phyloP scores from a whole-genome alignment of 2,888 invertebrate genomes.

The Liodrosophila aerea region DNA sequence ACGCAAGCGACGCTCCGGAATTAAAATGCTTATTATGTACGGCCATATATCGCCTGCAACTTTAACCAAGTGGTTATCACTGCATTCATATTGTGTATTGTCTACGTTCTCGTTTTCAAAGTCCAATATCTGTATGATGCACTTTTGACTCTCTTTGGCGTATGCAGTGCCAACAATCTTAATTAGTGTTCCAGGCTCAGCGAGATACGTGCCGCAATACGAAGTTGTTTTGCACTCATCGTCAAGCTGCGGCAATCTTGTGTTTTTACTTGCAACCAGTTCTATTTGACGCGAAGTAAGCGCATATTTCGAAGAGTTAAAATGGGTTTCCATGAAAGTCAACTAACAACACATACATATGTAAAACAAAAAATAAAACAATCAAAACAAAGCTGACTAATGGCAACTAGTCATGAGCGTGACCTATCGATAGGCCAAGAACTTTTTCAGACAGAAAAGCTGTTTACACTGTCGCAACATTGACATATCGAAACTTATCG shows the following conservation, averaged over 20 bases:
- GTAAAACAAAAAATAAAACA: slow-evolving; percentile 24
- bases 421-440: no score
- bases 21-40: slow-evolving; percentile 83
- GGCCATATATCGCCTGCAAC: slow-evolving; percentile 82
- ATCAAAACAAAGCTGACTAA: slow-evolving; percentile 42
- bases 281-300: slow-evolving; percentile 47
- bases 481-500: no score
- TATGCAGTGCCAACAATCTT: slow-evolving; percentile 56
- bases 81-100: slow-evolving; percentile 57
- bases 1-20: slow-evolving; percentile 83
- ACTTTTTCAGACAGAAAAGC: no score
- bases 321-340: slow-evolving; percentile 44
- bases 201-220: slow-evolving; percentile 33
- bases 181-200: slow-evolving; percentile 63
- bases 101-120: slow-evolving; percentile 53
- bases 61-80: slow-evolving; percentile 51
- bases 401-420: neutral
- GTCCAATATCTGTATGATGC: slow-evolving; percentile 73
- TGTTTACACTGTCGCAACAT: no score
- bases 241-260: slow-evolving; percentile 32
- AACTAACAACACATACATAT: slow-evolving; percentile 21
- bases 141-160: slow-evolving; percentile 53
- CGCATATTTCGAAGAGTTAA: slow-evolving; percentile 57
- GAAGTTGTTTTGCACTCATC: slow-evolving; percentile 19
- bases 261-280: slow-evolving; percentile 38